Percentiles rank a stretch among this genome's conserved stretches.
phyloP scores from a whole-genome alignment of 2,888 invertebrate genomes.

The Augochlorella aurata region DNA sequence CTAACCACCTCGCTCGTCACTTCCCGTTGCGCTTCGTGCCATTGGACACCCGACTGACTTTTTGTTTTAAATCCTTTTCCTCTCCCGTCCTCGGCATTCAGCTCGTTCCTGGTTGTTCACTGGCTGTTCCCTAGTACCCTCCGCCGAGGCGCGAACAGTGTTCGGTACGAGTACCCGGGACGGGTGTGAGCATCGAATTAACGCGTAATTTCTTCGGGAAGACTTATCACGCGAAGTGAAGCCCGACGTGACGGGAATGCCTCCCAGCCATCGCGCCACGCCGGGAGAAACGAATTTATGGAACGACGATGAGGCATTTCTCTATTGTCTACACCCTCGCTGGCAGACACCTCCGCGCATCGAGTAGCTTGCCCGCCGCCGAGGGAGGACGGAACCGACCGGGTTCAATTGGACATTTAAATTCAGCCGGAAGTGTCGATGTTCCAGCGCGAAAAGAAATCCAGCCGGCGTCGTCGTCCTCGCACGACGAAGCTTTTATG shows the following conservation, averaged over 20 bases:
- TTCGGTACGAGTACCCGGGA: slow-evolving; percentile 19
- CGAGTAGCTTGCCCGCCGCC: slow-evolving; percentile 6
- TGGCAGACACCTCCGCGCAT: slow-evolving; percentile 22
- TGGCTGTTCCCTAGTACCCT: slow-evolving; percentile 40
- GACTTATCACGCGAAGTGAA: slow-evolving; percentile 60
- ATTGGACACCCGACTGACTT: slow-evolving; percentile 71
- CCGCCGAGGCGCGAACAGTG: slow-evolving; percentile 27
- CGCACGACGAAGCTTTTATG: slow-evolving; percentile 55
- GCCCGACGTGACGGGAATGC: slow-evolving; percentile 51
- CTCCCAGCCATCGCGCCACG: background rate
- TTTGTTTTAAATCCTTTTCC: slow-evolving; percentile 62
- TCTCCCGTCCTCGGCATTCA: slow-evolving; percentile 49
- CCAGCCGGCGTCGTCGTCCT: slow-evolving; percentile 11
- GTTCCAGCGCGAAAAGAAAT: slow-evolving; percentile 55
- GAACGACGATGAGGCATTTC: slow-evolving; percentile 39
- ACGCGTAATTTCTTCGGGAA: slow-evolving; percentile 52
- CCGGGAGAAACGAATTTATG: slow-evolving; percentile 29
- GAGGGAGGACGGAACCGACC: slow-evolving; percentile 32
- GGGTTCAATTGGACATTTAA: slow-evolving; percentile 65
- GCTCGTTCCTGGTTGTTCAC: slow-evolving; percentile 13
- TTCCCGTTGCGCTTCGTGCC: slow-evolving; percentile 67
- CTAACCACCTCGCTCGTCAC: slow-evolving; percentile 65
- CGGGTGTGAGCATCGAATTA: slow-evolving; percentile 55
- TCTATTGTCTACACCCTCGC: slow-evolving; percentile 32
- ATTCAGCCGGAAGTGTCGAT: slow-evolving; percentile 65